Percentiles rank a stretch among this genome's conserved stretches.
Evolutionary conservation across 2,888 invertebrate genomes (phyloP).

Genomic region (Portevinia maculata): DNA sequence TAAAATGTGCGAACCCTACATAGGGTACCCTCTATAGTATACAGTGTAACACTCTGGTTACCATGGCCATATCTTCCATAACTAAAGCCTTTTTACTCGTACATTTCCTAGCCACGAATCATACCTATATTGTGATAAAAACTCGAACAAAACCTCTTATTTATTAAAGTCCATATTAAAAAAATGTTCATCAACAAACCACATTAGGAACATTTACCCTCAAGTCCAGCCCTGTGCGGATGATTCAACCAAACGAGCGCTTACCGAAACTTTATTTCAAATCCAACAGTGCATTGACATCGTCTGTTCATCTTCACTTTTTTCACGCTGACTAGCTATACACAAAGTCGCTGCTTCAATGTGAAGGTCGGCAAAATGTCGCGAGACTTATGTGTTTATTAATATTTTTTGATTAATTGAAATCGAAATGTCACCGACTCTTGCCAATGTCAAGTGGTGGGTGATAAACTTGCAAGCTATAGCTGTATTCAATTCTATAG

Average conservation of each 20-base stretch:
- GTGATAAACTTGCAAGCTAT: not conserved
- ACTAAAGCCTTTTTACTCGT: no score
- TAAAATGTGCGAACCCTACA: no score
- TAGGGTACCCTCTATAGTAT: no score
- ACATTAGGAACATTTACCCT: not conserved
- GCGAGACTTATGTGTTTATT: conserved; percentile 45
- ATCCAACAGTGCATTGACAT: conserved; percentile 59
- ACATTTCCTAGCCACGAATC: no score
- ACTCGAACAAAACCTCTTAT: no score
- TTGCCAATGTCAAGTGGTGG: conserved; percentile 46
- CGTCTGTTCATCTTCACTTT: not conserved
- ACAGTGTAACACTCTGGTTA: no score
- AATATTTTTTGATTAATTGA: conserved; percentile 31
- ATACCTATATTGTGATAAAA: no score
- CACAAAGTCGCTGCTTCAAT: conserved; percentile 46
- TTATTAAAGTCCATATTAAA: no score
- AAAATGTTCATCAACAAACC: no score
- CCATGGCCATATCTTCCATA: no score
- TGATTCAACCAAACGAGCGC: conserved; percentile 32
- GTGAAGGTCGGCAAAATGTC: conserved; percentile 62
- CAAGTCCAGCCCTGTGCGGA: conserved; percentile 30
- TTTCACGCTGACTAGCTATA: conserved; percentile 18
- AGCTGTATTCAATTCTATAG: conserved; percentile 1
- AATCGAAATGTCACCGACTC: conserved; percentile 68
- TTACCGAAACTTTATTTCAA: conserved; percentile 25